Evolutionary conservation across 2,113 vertebrate species (phyloP), one percentile per base, ranked within the genome.

Genomic region (Delphinapterus leucas): DNA sequence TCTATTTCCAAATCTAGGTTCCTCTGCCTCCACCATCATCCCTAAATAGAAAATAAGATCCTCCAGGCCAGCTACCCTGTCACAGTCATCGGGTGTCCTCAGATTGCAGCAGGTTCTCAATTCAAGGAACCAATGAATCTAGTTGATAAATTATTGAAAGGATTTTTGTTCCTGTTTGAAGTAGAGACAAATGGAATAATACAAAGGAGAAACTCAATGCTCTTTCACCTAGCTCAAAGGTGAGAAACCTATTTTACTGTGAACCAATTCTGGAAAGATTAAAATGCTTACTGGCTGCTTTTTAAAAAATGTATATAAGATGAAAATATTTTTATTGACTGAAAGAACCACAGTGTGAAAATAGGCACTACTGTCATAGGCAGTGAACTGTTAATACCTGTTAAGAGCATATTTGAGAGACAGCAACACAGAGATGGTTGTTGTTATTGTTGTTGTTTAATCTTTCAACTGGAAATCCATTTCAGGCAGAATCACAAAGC

Each of bases 121-220:
- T 49, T 49, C 68, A 85, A 63, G 44, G 10, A 70, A 80, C 20
- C 36, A 33, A 77, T 77, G 15, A 61, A 36, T 93, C 70, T n/a
- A 77, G 36, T 3, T 28, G n/a, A 76, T 80, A 28, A 88, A 85
- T 95, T 49, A 87, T 33, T 93, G 26, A 70, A 83, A 95, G 26
- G 21, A 68, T n/a, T 94, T 94, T 94, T 83, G 21, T 71, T 90
- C 33, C 36, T 65, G n/a, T 86, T 58, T 79, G 47, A 94, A 67
- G 73, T 23, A 41, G 61, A 82, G 31, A 85, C 58, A 60, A 92
- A 60, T 15, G 44, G 25, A 95, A 84, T 73, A 65, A 87, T 41
- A 38, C 28, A 87, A 70, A 82, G 7, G 13, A 82, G 60, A 38
- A 81, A 70, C 31, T 38, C 65, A 80, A 11, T 80, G 36, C 20